Conservation (phyloP, 1,140 invertebrate species). For the Oreohelix idahoensis region DNA sequence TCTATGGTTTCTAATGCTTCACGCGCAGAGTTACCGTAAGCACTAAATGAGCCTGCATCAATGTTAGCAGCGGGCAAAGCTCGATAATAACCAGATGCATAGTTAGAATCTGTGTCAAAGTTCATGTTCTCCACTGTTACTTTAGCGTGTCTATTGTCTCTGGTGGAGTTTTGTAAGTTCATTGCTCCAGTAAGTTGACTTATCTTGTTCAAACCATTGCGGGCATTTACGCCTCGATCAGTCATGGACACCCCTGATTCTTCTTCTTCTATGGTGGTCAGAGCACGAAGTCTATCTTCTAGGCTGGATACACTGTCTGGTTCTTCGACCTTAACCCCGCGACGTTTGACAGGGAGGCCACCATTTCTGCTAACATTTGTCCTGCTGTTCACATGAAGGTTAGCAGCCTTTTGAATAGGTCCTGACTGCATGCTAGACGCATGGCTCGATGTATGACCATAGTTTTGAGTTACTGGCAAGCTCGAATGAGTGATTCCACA, state of each 20-base stretch:
- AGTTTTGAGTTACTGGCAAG: neutral
- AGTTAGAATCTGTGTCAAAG: neutral
- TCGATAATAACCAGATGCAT: neutral
- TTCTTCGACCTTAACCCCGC: neutral
- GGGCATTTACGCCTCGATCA: neutral
- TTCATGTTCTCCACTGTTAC: neutral
- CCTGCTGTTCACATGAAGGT: neutral
- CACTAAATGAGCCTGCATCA: neutral
- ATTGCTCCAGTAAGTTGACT: neutral
- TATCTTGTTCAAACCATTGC: neutral
- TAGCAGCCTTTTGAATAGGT: slow-evolving; percentile 14
- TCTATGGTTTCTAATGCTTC: too few species aligned
- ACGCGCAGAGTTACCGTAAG: neutral
- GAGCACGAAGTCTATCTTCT: slow-evolving; percentile 32
- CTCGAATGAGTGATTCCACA: neutral
- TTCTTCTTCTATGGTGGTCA: slow-evolving; percentile 37
- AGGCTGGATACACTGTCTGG: neutral
- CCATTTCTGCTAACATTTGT: neutral
- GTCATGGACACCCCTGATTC: neutral
- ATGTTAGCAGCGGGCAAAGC: neutral
- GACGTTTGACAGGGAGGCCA: neutral
- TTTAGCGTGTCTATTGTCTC: neutral
- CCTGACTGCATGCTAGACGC: neutral
- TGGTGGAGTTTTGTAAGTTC: neutral
- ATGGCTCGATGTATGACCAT: neutral